Percentiles rank a stretch among this genome's conserved stretches.
Evolutionary conservation across 2,888 invertebrate genomes (phyloP).

Genomic region (Drosophila percnosoma): DNA sequence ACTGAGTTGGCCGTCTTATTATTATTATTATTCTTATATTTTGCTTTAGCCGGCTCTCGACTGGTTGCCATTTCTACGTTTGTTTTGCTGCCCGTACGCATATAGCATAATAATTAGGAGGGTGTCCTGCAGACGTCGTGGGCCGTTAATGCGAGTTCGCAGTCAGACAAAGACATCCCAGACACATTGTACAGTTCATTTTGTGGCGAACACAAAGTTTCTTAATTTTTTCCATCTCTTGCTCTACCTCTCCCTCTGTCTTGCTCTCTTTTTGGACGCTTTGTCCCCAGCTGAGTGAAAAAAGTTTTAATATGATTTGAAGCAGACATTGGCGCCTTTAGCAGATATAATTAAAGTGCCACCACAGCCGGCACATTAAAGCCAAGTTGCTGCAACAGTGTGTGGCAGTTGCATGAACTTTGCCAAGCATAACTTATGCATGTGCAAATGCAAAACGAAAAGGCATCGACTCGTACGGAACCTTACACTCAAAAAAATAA

Average conservation of each 20-base stretch:
- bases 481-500: background rate
- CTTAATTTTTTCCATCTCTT: constrained; percentile 65
- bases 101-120: constrained; percentile 80
- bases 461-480: constrained; percentile 4
- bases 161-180: constrained; percentile 52
- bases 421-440: constrained; percentile 71
- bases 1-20: constrained; percentile 29
- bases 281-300: constrained; percentile 25
- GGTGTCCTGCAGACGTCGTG: constrained; percentile 68
- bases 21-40: constrained; percentile 62
- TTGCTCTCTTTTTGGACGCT: constrained; percentile 5
- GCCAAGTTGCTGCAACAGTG: constrained; percentile 36
- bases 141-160: constrained; percentile 65
- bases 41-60: constrained; percentile 37
- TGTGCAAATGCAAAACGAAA: constrained; percentile 44
- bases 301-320: constrained; percentile 79
- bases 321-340: constrained; percentile 57
- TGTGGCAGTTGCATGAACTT: constrained; percentile 68
- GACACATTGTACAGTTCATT: constrained; percentile 73
- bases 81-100: constrained; percentile 74
- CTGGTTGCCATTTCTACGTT: constrained; percentile 57
- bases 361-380: constrained; percentile 51
- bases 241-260: background rate
- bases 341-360: constrained; percentile 72
- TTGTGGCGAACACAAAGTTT: constrained; percentile 73